Percentiles rank a stretch among this genome's conserved stretches.
Conservation (phyloP, 2,797 vertebrate species). For the Lithobates pipiens region DNA sequence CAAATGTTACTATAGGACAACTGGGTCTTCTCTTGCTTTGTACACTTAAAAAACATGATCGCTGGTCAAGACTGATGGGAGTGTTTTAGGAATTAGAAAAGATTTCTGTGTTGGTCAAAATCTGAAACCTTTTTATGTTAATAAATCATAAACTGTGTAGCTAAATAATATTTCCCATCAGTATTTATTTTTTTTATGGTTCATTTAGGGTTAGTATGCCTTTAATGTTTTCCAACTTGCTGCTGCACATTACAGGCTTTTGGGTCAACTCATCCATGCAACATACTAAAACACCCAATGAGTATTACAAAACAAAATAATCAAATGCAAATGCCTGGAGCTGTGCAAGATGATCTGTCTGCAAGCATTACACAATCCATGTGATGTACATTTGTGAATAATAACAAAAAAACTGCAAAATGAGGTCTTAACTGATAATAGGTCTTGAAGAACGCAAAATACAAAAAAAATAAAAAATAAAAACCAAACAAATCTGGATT, state of each 20-base stretch:
- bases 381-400: slow-evolving; percentile 78
- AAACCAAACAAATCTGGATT: slow-evolving; percentile 85
- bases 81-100: no score
- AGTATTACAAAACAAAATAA: slow-evolving; percentile 52
- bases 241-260: slow-evolving; percentile 60
- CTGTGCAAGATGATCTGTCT: slow-evolving; percentile 80
- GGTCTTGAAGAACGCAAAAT: slow-evolving; percentile 69
- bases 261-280: slow-evolving; percentile 69
- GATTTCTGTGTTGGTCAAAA: no score
- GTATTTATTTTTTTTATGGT: no score
- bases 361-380: slow-evolving; percentile 82
- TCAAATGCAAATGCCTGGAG: slow-evolving; percentile 69
- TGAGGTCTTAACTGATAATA: slow-evolving; percentile 76
- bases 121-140: no score
- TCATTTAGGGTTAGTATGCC: slow-evolving; percentile 11
- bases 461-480: slow-evolving; percentile 65
- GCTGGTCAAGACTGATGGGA: no score
- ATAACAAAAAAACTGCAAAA: slow-evolving; percentile 56
- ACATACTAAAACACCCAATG: slow-evolving; percentile 68
- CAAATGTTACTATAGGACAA: no score
- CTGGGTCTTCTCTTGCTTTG: no score
- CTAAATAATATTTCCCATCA: no score
- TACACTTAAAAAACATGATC: no score
- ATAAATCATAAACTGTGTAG: no score
- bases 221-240: slow-evolving; percentile 30